Percentiles rank a stretch among this genome's conserved stretches.
phyloP scores from a whole-genome alignment of 2,797 vertebrate genomes.

The Cossypha heuglini region DNA sequence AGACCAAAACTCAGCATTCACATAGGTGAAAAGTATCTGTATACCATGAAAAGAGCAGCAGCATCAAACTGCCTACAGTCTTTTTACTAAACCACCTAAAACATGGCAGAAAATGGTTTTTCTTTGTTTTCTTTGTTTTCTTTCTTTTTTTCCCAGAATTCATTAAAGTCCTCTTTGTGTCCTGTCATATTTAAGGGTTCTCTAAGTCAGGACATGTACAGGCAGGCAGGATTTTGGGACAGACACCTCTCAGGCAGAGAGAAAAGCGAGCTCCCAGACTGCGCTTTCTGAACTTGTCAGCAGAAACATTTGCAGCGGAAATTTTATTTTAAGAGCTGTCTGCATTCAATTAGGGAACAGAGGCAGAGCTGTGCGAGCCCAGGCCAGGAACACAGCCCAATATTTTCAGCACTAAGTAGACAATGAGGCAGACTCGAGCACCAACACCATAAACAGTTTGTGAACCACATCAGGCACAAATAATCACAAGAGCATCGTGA shows the following conservation, averaged over 20 bases:
- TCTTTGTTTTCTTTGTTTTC: fast-evolving
- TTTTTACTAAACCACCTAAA: background rate
- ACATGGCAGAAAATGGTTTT: background rate
- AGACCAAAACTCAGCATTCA: background rate
- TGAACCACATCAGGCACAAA: background rate
- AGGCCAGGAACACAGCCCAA: background rate
- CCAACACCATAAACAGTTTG: background rate
- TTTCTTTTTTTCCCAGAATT: background rate
- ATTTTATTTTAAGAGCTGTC: background rate
- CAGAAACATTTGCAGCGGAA: background rate
- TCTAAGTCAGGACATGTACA: background rate
- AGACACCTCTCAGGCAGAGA: background rate
- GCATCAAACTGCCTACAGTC: background rate
- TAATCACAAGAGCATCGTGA: background rate
- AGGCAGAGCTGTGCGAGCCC: background rate
- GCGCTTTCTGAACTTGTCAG: background rate
- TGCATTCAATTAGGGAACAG: background rate
- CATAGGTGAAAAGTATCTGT: background rate
- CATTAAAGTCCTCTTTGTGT: background rate
- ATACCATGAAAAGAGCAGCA: background rate
- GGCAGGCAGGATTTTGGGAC: background rate
- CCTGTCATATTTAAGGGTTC: background rate
- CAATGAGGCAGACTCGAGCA: background rate
- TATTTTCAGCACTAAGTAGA: background rate
- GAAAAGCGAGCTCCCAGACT: background rate